phyloP scores from a whole-genome alignment of 1,140 invertebrate species.

The Pemphigus obesinymphae region DNA sequence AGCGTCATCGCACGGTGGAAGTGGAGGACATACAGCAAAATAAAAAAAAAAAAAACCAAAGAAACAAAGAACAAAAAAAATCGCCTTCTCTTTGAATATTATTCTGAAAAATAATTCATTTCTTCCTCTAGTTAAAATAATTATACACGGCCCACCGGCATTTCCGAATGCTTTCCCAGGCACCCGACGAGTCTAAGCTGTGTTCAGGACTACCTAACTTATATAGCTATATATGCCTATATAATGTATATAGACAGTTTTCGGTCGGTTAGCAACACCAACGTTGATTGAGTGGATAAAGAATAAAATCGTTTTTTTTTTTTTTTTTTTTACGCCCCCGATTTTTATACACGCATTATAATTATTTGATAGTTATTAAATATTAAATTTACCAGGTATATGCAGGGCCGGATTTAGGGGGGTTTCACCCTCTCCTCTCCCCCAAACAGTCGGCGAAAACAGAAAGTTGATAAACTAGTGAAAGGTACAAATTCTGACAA shows the following conservation, averaged over 20 bases:
- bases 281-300: not conserved
- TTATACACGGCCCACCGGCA: constrained; percentile 37
- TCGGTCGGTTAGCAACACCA: constrained; percentile 9
- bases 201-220: too few species aligned
- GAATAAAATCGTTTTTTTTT: not conserved
- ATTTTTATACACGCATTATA: not conserved
- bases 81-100: constrained; percentile 36
- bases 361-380: not conserved
- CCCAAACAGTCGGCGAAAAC: too few species aligned
- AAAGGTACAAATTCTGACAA: too few species aligned
- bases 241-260: not conserved
- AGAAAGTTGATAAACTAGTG: too few species aligned
- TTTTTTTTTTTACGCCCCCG: too few species aligned
- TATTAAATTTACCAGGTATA: not conserved
- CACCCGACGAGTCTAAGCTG: not conserved
- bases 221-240: too few species aligned
- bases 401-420: too few species aligned
- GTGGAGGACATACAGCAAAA: too few species aligned
- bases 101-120: constrained; percentile 37
- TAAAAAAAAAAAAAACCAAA: not conserved
- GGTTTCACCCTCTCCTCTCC: too few species aligned
- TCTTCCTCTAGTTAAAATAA: constrained; percentile 42
- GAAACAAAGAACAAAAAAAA: constrained; percentile 8
- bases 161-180: constrained; percentile 23
- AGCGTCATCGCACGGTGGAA: not conserved